A percentile compares a stretch with the other conserved stretches of the same genome.
Conservation (phyloP, 30 jellyfish, hydroid and myxozoan genomes). For the Cassiopea xamachana region DNA sequence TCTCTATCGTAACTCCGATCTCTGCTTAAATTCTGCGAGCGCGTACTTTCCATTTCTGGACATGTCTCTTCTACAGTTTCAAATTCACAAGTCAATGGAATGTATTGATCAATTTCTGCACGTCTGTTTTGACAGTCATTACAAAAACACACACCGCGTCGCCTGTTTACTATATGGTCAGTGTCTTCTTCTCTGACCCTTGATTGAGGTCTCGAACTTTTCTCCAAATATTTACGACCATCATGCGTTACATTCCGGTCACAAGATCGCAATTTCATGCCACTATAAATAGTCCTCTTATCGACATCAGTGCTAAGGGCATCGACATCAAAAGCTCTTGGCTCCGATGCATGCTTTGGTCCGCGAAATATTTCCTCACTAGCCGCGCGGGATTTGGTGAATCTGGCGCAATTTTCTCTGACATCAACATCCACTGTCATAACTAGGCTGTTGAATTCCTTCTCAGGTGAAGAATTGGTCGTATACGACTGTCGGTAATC, state of each 20-base stretch:
- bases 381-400: not conserved
- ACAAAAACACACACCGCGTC: not conserved
- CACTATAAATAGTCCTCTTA: not conserved
- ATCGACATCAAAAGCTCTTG: not conserved
- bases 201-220: not conserved
- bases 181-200: slow-evolving; percentile 21
- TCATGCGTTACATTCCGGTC: not conserved
- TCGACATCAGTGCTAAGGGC: not conserved
- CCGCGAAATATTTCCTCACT: not conserved
- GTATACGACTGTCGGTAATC: not conserved
- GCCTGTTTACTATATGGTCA: not conserved
- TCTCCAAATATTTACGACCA: slow-evolving; percentile 37
- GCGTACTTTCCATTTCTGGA: not conserved
- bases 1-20: not conserved
- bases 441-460: not conserved
- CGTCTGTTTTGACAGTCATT: not conserved
- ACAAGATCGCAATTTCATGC: not conserved
- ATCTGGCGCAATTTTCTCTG: not conserved
- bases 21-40: not conserved
- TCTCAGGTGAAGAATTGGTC: not conserved
- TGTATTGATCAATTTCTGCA: not conserved
- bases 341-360: not conserved
- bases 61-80: not conserved
- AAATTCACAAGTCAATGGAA: not conserved
- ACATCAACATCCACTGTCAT: not conserved